phyloP scores from a whole-genome alignment of 2,888 invertebrate genomes.

The Mallateleia sp. region DNA sequence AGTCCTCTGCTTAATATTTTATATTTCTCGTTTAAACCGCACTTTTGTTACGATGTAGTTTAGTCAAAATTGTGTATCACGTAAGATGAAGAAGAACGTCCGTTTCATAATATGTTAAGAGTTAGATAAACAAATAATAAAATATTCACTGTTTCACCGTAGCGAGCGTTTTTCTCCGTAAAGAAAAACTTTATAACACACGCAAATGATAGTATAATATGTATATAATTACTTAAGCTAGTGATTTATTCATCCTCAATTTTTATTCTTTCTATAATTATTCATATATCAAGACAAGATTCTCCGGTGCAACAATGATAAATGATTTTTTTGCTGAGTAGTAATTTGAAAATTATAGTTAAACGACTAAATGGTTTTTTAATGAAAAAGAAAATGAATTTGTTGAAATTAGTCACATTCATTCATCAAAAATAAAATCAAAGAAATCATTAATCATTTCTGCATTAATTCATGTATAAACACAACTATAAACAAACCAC shows the following conservation, averaged over 20 bases:
- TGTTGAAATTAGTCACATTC: too few relatives aligned
- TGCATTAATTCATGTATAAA: too few relatives aligned
- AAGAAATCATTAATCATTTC: too few relatives aligned
- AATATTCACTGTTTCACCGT: slow-evolving; percentile 37
- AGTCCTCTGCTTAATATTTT: slow-evolving; percentile 60
- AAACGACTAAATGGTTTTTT: background rate
- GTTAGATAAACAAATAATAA: slow-evolving; percentile 57
- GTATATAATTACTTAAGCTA: too few relatives aligned
- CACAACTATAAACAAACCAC: background rate
- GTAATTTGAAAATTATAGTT: background rate
- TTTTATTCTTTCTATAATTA: slow-evolving; percentile 36
- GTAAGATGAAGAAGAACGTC: slow-evolving; percentile 47
- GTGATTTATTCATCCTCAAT: slow-evolving; percentile 51
- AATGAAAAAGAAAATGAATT: too few relatives aligned
- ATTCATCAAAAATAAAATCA: too few relatives aligned
- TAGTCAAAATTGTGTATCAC: slow-evolving; percentile 45
- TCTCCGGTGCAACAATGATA: slow-evolving; percentile 7
- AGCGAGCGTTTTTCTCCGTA: slow-evolving; percentile 31
- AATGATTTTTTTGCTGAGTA: background rate
- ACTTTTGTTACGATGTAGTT: slow-evolving; percentile 51
- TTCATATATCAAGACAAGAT: slow-evolving; percentile 5
- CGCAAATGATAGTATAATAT: too few relatives aligned
- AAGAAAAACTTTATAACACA: too few relatives aligned
- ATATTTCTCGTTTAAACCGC: slow-evolving; percentile 46
- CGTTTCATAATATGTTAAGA: slow-evolving; percentile 54